phyloP scores from a whole-genome alignment of 53 echinoderm and acorn worm genomes.

The Hippasteria phrygiana region DNA sequence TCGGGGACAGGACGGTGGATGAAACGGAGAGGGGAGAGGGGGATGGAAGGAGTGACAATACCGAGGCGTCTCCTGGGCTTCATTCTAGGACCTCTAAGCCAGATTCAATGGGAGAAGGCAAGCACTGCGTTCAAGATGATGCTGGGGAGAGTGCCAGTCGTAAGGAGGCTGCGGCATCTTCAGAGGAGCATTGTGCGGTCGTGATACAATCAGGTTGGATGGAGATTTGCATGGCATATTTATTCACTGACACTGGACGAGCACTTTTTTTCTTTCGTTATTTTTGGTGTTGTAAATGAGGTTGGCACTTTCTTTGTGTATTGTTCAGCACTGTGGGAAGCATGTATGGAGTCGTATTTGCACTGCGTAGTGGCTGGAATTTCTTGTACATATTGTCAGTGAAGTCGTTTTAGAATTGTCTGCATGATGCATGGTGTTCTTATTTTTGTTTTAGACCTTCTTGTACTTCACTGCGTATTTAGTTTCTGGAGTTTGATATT shows the following conservation, averaged over 20 bases:
- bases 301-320: background rate
- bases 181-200: constrained; percentile 39
- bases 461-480: background rate
- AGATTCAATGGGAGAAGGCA: background rate
- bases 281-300: background rate
- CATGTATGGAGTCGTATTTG: no score
- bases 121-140: constrained; percentile 5
- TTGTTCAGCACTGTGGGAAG: background rate
- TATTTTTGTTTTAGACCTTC: background rate
- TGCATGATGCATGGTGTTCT: background rate
- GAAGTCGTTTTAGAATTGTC: background rate
- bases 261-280: background rate
- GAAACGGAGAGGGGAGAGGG: background rate
- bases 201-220: constrained; percentile 55
- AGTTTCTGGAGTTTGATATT: background rate
- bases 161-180: background rate
- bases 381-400: no score
- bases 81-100: background rate
- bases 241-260: constrained; percentile 31
- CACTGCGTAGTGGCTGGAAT: background rate
- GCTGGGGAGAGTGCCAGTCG: background rate
- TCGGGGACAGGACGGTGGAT: background rate
- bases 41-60: background rate
- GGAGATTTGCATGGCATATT: background rate
- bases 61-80: background rate